These are phyloP conservation scores for Dasyurus viverrinus DNA, from an alignment of 2,113 vertebrate genomes.

Conservation along the genomic window DNA sequence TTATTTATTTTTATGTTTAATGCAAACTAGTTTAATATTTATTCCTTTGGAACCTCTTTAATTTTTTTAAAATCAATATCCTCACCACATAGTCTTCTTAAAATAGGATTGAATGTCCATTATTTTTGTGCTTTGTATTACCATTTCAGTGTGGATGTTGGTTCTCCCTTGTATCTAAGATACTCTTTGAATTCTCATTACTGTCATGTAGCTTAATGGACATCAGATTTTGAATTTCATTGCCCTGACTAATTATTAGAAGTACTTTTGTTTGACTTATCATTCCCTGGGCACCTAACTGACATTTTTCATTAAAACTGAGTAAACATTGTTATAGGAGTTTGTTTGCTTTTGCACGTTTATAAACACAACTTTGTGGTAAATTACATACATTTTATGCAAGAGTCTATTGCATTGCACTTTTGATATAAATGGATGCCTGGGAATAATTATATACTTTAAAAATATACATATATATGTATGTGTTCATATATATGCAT, in stretches of 20 bases:
- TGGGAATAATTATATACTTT: conserved; percentile 27
- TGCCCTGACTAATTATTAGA: conserved; percentile 35
- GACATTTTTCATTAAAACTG: conserved; percentile 1
- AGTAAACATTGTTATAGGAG: conserved; percentile 14
- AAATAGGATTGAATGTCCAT: background rate
- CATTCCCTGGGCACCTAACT: background rate
- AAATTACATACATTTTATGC: conserved; percentile 38
- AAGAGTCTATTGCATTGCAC: background rate
- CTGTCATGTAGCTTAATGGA: background rate
- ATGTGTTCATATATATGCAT: background rate
- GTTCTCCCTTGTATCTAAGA: background rate
- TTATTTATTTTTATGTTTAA: background rate
- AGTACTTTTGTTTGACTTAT: conserved; percentile 43
- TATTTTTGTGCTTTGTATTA: conserved; percentile 16
- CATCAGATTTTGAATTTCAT: background rate
- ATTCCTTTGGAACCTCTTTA: background rate
- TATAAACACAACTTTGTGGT: background rate
- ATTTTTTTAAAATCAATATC: background rate
- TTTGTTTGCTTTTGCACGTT: background rate
- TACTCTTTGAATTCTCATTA: conserved; percentile 11
- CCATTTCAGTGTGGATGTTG: conserved; percentile 12
- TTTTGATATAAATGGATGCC: background rate
- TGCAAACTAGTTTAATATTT: conserved; percentile 16
- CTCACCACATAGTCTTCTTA: background rate
- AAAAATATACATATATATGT: background rate